Percentiles rank a stretch among this genome's conserved stretches.
Conservation (phyloP, 1,140 invertebrate species). For the Panagrolaimus sp. region DNA sequence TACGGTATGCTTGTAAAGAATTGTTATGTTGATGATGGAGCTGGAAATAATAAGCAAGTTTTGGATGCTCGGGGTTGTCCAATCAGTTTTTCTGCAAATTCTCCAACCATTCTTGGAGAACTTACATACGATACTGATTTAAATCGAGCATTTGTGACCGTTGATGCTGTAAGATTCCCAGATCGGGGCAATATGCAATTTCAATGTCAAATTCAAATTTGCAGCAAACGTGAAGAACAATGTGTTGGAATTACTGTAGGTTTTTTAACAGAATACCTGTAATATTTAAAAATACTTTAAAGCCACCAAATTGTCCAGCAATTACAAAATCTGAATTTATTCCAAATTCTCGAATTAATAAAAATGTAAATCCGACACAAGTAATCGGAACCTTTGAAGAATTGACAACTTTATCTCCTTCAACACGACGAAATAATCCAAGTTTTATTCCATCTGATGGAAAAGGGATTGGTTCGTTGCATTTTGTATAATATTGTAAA, state of each 20-base stretch:
- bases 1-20: conserved; percentile 43
- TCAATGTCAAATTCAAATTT: conserved; percentile 38
- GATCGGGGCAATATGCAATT: conserved; percentile 27
- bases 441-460: too few relatives aligned
- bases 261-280: background rate
- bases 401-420: background rate
- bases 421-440: too few relatives aligned
- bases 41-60: conserved; percentile 20
- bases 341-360: background rate
- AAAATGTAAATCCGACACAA: background rate
- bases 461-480: too few relatives aligned
- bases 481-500: too few relatives aligned
- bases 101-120: conserved; percentile 23
- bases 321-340: conserved; percentile 8
- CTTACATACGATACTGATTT: conserved; percentile 28
- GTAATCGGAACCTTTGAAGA: conserved; percentile 6
- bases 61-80: conserved; percentile 32
- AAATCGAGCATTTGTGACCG: conserved; percentile 30
- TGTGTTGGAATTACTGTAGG: conserved; percentile 37
- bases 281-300: background rate
- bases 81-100: background rate
- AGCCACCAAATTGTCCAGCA: conserved; percentile 14
- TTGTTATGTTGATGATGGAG: conserved; percentile 38
- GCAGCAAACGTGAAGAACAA: conserved; percentile 32
- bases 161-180: conserved; percentile 37